Base-by-base conservation (phyloP, 2,797 vertebrate species). In the Microctenopoma stevenorrisi region DNA sequence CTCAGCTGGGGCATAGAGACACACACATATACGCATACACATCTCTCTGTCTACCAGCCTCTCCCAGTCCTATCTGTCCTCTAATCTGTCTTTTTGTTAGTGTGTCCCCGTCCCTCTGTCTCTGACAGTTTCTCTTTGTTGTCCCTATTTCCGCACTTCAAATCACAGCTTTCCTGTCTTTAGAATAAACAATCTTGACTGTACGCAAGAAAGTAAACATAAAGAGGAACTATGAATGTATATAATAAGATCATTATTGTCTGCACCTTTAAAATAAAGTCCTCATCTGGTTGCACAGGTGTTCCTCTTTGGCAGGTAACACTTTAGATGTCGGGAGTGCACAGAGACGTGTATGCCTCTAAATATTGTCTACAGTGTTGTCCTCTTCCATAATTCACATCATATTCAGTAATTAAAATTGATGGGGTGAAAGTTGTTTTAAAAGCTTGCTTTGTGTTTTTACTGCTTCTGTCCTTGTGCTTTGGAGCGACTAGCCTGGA, bases 1-100 rank as follows among this genome's bases (percentile, higher is more conserved):
- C 93, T 95, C 95, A 95, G 94, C 94, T 95, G 94, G 93, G 94
- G 93, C 91, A 95, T 95, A 95, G 95, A 96, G 95, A 94, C 91
- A 87, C 85, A 89, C 87, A 93, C 55, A 60, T 46, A 55, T 28
- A 68, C 33, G 57, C 66, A 79, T 8, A 54, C 67, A 57, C 72
- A 57, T 13, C 6, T 6, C 60, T 26, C n/a, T 22, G n/a, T 74
- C 76, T 74, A 74, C 83, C 62, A 76, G 58, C 59, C 38, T 72
- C 77, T 65, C 72, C 54, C 55, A 11, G 38, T 69, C 72, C 56
- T 72, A 84, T 87, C 82, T 72, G 71, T 81, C 89, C 44, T 76
- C 72, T 63, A 68, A 77, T 84, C 69, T 11, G 56, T 78, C 81
- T 67, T 67, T 74, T 58, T 65, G 54, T 57, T 28, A 43, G 33